Evolutionary conservation across 2,113 vertebrate genomes (phyloP).

Genomic region (Rhizomys pruinosus): DNA sequence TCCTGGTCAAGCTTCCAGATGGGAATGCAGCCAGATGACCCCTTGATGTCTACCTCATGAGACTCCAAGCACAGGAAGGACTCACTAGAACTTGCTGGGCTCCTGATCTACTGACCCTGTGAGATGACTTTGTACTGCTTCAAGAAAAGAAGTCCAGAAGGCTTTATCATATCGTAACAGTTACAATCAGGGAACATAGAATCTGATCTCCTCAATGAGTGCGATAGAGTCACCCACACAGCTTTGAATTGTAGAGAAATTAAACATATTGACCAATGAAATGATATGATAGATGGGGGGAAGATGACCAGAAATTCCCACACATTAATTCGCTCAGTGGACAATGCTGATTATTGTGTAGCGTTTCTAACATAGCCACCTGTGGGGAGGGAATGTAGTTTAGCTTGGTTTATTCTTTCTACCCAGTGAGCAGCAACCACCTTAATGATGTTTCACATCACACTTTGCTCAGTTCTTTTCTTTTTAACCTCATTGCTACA

Average conservation of each 20-base stretch:
- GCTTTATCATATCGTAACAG: background rate
- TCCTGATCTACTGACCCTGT: background rate
- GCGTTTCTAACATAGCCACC: background rate
- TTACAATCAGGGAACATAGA: background rate
- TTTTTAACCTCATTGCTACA: background rate
- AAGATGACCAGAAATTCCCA: background rate
- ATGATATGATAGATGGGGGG: background rate
- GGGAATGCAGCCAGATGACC: background rate
- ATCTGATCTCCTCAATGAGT: background rate
- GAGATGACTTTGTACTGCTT: background rate
- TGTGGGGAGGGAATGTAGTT: background rate
- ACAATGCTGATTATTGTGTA: background rate
- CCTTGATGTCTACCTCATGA: background rate
- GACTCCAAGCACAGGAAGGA: background rate
- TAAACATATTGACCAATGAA: background rate
- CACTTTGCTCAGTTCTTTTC: background rate
- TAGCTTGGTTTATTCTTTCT: background rate
- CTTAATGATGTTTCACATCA: background rate
- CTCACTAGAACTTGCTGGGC: background rate
- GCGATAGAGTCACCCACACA: background rate
- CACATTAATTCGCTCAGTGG: background rate
- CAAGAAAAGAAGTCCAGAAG: background rate
- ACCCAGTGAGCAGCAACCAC: background rate
- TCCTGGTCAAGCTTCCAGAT: background rate
- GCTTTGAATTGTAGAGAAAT: background rate